These are phyloP conservation scores for Erynnis tages DNA, from an alignment of 2,888 invertebrate genomes.

Conservation along the genomic window DNA sequence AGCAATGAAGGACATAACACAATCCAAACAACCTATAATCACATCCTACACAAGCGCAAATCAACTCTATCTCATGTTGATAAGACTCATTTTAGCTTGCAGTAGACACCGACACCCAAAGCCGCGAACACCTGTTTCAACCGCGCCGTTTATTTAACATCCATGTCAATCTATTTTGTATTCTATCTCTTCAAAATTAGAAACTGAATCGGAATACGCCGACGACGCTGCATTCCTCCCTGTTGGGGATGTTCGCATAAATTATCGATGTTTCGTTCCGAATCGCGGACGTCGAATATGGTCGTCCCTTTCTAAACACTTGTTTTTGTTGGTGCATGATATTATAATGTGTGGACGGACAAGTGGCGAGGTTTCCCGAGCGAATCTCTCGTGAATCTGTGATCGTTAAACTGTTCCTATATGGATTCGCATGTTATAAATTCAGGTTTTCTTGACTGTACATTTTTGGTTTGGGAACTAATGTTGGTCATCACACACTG, in stretches of 20 bases:
- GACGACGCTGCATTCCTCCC: constrained; percentile 64
- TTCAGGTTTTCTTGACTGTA: constrained; percentile 15
- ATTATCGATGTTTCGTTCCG: constrained; percentile 77
- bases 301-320: constrained; percentile 67
- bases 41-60: constrained; percentile 30
- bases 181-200: constrained; percentile 26
- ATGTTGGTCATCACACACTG: too few relatives aligned
- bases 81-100: constrained; percentile 35
- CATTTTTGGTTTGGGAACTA: constrained; percentile 10
- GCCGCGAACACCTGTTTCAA: constrained; percentile 77
- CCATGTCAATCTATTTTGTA: constrained; percentile 36
- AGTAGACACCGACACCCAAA: constrained; percentile 46
- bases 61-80: neutral
- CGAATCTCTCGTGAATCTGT: constrained; percentile 41
- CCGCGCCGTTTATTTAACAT: constrained; percentile 60
- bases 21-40: constrained; percentile 42
- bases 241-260: constrained; percentile 79
- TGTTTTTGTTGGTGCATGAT: constrained; percentile 69
- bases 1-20: constrained; percentile 57
- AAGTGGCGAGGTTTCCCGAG: constrained; percentile 57
- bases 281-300: constrained; percentile 54
- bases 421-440: constrained; percentile 17
- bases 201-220: constrained; percentile 24
- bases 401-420: constrained; percentile 41
- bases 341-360: constrained; percentile 60